These are phyloP conservation scores for Craterocephalus amniculus DNA, from an alignment of 2,797 vertebrate genomes.

Conservation along the genomic window DNA sequence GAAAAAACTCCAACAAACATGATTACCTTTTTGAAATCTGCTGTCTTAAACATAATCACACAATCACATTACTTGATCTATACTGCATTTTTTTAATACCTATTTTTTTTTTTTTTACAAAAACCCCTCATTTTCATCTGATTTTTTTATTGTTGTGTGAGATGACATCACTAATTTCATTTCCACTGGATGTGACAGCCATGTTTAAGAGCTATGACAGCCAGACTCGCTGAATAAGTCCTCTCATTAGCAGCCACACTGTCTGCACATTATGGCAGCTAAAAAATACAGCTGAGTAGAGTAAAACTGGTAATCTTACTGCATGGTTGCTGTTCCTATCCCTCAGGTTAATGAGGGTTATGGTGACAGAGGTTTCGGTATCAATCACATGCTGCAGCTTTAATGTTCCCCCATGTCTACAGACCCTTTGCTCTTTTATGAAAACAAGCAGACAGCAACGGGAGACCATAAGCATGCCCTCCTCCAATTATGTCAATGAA, in stretches of 20 bases:
- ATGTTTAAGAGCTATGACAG: conserved; percentile 34
- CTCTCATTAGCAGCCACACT: conserved; percentile 23
- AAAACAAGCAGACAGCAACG: conserved; percentile 46
- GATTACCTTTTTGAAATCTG: no score
- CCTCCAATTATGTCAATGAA: conserved; percentile 58
- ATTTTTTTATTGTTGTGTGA: background rate
- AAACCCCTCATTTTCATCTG: no score
- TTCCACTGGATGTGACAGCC: conserved; percentile 19
- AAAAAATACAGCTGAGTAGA: conserved; percentile 11
- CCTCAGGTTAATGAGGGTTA: conserved; percentile 67
- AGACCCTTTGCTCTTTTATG: conserved; percentile 53
- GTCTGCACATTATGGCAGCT: background rate
- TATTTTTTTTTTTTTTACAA: no score
- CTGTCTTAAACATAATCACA: no score
- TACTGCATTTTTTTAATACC: no score
- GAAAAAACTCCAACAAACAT: no score
- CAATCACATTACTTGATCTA: no score
- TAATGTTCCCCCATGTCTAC: conserved; percentile 47
- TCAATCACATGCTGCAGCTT: conserved; percentile 60
- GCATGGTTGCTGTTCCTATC: conserved; percentile 35
- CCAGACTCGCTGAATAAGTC: conserved; percentile 16
- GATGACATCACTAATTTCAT: conserved; percentile 57
- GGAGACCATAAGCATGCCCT: conserved; percentile 39
- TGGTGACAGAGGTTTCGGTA: conserved; percentile 39
- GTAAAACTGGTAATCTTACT: conserved; percentile 34